A percentile compares a stretch with the other conserved stretches of the same genome.
phyloP scores from a whole-genome alignment of 2,888 invertebrate species.

The Drosophila affinis region DNA sequence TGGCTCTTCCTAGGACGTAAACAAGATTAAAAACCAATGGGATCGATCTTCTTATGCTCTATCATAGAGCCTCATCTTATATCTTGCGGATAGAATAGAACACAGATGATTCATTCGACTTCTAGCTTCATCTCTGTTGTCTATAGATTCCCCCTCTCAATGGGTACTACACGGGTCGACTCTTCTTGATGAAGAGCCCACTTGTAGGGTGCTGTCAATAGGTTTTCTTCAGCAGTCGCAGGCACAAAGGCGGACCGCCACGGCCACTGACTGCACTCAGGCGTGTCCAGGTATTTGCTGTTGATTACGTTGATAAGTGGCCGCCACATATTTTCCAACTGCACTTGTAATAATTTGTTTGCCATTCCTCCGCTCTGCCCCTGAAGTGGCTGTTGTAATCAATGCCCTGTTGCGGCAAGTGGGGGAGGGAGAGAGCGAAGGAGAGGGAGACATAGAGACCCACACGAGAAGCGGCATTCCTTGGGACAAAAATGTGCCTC shows the following conservation, averaged over 20 bases:
- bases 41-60: no score
- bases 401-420: conserved; percentile 18
- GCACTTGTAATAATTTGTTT: conserved; percentile 80
- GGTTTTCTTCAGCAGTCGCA: conserved; percentile 29
- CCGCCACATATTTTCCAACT: conserved; percentile 72
- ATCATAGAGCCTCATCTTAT: no score
- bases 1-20: no score
- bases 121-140: no score
- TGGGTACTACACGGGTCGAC: conserved; percentile 19
- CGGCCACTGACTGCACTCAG: conserved; percentile 61
- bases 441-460: conserved; percentile 17
- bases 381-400: conserved; percentile 18
- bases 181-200: not conserved
- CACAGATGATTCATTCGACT: no score
- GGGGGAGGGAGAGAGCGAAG: conserved; percentile 50
- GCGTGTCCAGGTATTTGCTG: conserved; percentile 78
- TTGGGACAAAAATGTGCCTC: conserved; percentile 37
- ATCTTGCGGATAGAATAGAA: no score
- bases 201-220: conserved; percentile 68
- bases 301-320: conserved; percentile 79
- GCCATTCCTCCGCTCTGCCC: conserved; percentile 68
- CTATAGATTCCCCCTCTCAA: not conserved
- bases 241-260: conserved; percentile 58
- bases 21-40: no score
- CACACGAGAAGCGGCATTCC: conserved; percentile 39